These are phyloP conservation scores for Emydura subglobosa DNA, from an alignment of 2,113 vertebrate genomes.

Conservation along the genomic window DNA sequence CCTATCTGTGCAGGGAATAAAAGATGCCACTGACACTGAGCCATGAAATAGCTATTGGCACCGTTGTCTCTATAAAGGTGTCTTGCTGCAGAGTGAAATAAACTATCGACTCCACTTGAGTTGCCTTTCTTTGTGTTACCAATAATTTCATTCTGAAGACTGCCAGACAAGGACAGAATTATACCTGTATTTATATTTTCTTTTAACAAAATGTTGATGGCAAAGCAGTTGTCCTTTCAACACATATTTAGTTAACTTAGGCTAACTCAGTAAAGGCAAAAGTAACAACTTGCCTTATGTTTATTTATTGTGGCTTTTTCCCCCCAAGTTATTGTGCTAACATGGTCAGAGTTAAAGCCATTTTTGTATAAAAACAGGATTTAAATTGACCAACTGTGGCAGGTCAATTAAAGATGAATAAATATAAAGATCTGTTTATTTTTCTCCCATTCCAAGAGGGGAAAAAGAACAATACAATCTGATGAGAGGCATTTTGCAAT, in stretches of 20 bases:
- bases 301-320: neutral
- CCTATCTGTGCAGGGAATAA: neutral
- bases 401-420: neutral
- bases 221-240: neutral
- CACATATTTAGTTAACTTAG: neutral
- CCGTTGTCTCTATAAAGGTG: neutral
- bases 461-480: neutral
- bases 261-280: neutral
- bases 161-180: neutral
- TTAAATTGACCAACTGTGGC: neutral
- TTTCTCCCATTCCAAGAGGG: neutral
- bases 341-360: neutral
- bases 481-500: neutral
- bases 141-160: neutral
- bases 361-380: neutral
- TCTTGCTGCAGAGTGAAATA: neutral
- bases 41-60: neutral
- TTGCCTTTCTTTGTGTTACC: neutral
- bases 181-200: neutral
- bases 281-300: neutral
- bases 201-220: slow-evolving; percentile 4
- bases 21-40: neutral
- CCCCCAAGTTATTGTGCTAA: neutral
- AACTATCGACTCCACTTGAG: neutral
- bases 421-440: neutral